Evolutionary conservation across 2,888 invertebrate species (phyloP), one percentile per base, ranked within the genome.

Genomic region (Hirtodrosophila histrioides): DNA sequence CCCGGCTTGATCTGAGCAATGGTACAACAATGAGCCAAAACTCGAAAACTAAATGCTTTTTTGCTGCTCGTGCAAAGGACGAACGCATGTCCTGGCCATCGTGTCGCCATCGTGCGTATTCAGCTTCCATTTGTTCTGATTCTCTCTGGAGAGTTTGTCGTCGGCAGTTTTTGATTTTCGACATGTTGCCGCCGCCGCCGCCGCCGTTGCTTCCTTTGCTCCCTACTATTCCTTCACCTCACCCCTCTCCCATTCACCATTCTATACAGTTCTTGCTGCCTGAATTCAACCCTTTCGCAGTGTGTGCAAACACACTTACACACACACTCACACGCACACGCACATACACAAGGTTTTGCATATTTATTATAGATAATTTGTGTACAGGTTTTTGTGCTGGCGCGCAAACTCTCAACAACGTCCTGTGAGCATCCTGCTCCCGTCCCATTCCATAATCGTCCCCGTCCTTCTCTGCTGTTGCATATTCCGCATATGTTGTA

Each of bases 321-420:
- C 51, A 39, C 33, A 68, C 35, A 54, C n/a, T n/a, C n/a, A n/a
- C 29, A 29, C 31, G 39, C 44, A 46, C 45, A 35, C 51, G 39
- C 33, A 68, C 35, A 54, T 58, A 50, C 50, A 58, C 36, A 70
- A 88, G 84, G 85, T 86, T 84, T 84, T 88, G 88, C 84, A 84
- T 88, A 88, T 84, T 84, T 84, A 84, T 84, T 84, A 84, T 84
- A 84, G 84, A 84, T 84, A 88, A 84, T 84, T 88, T 88, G 84
- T 88, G 75, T 88, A 88, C 88, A 88, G 84, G 87, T 88, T 88
- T 84, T 85, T 88, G 64, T 86, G 69, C 83, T 83, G 70, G 76
- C 88, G 88, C 83, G 83, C 83, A 84, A 86, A 88, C 88, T 86
- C 85, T 84, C 88, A 80, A 77, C 86, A 63, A 40, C 64, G 76